These are phyloP conservation scores for Spondyliosoma cantharus DNA, from an alignment of 2,797 vertebrate genomes.

Conservation along the genomic window DNA sequence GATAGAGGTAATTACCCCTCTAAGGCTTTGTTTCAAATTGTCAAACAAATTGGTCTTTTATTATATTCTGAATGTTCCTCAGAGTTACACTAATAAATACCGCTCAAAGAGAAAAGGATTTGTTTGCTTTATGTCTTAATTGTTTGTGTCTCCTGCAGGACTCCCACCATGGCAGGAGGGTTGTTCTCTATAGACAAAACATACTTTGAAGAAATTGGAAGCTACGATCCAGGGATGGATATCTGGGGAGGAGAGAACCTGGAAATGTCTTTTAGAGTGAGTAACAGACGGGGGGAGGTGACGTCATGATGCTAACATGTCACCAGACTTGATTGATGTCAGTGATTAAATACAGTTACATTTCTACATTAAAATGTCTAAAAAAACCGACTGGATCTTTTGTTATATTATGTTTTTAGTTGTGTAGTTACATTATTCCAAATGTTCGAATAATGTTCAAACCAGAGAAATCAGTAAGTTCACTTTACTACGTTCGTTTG, in stretches of 20 bases:
- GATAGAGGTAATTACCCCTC: constrained; percentile 59
- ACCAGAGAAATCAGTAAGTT: no score
- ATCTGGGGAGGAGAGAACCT: constrained; percentile 99
- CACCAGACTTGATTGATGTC: neutral
- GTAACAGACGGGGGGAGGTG: constrained; percentile 22
- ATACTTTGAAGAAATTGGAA: constrained; percentile 99
- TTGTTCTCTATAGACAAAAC: constrained; percentile 97
- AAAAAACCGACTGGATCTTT: no score
- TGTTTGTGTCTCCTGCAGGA: constrained; percentile 80
- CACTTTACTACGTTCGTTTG: no score
- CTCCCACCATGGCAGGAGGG: constrained; percentile 98
- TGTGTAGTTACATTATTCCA: no score
- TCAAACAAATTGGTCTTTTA: constrained; percentile 62
- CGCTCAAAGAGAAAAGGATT: neutral
- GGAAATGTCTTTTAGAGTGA: constrained; percentile 99
- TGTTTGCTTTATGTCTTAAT: constrained; percentile 15
- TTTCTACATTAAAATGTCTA: no score
- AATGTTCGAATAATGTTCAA: no score
- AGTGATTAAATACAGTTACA: no score
- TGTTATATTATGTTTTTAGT: no score
- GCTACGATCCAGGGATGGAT: constrained; percentile 99
- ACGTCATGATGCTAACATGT: neutral
- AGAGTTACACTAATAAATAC: constrained; percentile 35
- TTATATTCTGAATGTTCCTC: constrained; percentile 40
- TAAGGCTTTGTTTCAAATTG: constrained; percentile 59